A percentile compares a stretch with the other conserved stretches of the same genome.
Evolutionary conservation across 2,888 invertebrate genomes (phyloP).

Genomic region (Yponomeuta plumbellus): DNA sequence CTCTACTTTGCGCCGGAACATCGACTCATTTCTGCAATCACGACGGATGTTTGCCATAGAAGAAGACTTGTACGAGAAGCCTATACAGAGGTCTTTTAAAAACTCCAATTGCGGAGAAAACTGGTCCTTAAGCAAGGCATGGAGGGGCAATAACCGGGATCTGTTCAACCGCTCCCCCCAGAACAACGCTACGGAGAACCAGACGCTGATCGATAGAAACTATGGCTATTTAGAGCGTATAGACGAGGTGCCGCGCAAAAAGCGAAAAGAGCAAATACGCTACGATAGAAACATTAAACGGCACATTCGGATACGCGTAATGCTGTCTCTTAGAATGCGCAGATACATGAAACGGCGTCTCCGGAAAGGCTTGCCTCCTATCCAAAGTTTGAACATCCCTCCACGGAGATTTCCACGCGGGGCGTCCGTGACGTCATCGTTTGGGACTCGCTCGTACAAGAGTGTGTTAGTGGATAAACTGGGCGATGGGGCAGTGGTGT

Average conservation of each 20-base stretch:
- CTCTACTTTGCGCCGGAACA: constrained; percentile 59
- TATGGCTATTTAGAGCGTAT: constrained; percentile 49
- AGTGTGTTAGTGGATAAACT: constrained; percentile 63
- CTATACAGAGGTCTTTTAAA: constrained; percentile 48
- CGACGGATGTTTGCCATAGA: constrained; percentile 60
- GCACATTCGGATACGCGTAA: constrained; percentile 80
- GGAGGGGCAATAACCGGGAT: constrained; percentile 58
- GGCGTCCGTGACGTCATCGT: constrained; percentile 52
- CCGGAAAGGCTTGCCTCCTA: constrained; percentile 33
- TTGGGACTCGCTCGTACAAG: constrained; percentile 60
- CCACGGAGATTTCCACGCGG: constrained; percentile 57
- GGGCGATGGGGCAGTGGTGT: constrained; percentile 61
- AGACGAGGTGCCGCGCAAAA: constrained; percentile 59
- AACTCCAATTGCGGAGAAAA: constrained; percentile 64
- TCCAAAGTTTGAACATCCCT: constrained; percentile 49
- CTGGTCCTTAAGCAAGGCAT: constrained; percentile 71
- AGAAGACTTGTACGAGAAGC: constrained; percentile 66
- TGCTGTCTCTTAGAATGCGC: constrained; percentile 80
- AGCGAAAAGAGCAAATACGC: constrained; percentile 65
- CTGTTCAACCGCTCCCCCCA: constrained; percentile 51
- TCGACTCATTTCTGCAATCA: constrained; percentile 59
- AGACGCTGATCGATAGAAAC: constrained; percentile 39
- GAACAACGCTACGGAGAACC: constrained; percentile 34
- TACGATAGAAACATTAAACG: constrained; percentile 78
- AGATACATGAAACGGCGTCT: constrained; percentile 64